These are phyloP conservation scores for Edolisoma coerulescens DNA, from an alignment of 2,113 vertebrate species.

Conservation along the genomic window DNA sequence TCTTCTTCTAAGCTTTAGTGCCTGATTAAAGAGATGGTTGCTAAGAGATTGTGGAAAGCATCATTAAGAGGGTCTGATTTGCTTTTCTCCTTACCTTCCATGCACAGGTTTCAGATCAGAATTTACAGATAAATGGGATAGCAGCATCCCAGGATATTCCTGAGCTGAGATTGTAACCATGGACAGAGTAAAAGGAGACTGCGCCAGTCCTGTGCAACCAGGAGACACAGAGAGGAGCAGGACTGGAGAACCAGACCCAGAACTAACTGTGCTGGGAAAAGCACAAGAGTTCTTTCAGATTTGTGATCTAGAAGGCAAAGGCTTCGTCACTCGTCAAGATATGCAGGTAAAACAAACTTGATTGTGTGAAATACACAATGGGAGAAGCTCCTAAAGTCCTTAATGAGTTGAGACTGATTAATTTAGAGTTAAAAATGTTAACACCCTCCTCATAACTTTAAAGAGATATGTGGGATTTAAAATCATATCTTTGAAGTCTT, in stretches of 20 bases:
- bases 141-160: constrained; percentile 39
- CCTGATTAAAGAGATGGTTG: constrained; percentile 76
- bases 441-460: not conserved
- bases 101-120: constrained; percentile 45
- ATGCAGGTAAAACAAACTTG: constrained; percentile 82
- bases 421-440: not conserved
- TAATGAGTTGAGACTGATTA: not conserved
- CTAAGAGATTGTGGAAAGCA: constrained; percentile 71
- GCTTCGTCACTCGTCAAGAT: constrained; percentile 83
- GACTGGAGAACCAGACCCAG: constrained; percentile 5
- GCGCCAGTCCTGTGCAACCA: not conserved
- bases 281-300: constrained; percentile 89
- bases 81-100: constrained; percentile 47
- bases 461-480: not conserved
- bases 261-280: constrained; percentile 75
- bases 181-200: not conserved
- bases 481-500: not conserved
- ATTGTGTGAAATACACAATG: not conserved
- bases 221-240: not conserved
- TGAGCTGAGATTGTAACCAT: not conserved
- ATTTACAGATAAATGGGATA: constrained; percentile 53
- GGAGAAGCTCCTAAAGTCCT: not conserved
- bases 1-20: constrained; percentile 48
- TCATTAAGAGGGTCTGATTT: constrained; percentile 59
- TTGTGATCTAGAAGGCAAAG: constrained; percentile 88